A percentile compares a stretch with the other conserved stretches of the same genome.
These are phyloP conservation scores for Theristus sp. DNA, from an alignment of 2,888 invertebrate species.

Conservation along the genomic window DNA sequence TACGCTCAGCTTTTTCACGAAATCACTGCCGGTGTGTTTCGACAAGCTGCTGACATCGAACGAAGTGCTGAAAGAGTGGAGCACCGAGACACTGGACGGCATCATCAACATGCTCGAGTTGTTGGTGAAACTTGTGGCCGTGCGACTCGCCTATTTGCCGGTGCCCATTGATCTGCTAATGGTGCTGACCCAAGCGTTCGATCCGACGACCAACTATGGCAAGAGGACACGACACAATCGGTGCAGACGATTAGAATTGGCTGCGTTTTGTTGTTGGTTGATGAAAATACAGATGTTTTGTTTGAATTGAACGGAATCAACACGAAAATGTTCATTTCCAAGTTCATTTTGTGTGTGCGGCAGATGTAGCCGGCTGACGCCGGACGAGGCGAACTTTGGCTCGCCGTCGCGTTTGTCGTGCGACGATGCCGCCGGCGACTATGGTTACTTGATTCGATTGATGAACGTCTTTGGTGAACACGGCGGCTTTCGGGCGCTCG, in stretches of 20 bases:
- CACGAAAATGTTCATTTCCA: too few species aligned
- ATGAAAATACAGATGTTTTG: background rate
- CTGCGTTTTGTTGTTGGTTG: too few species aligned
- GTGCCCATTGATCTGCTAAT: slow-evolving; percentile 30
- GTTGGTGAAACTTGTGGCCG: slow-evolving; percentile 33
- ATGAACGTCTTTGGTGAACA: slow-evolving; percentile 35
- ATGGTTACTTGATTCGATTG: slow-evolving; percentile 35
- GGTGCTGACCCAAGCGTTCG: slow-evolving; percentile 31
- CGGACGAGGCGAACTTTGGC: background rate
- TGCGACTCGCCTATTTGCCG: slow-evolving; percentile 30
- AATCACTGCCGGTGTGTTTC: slow-evolving; percentile 36
- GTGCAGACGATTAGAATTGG: too few species aligned
- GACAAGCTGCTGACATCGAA: slow-evolving; percentile 29
- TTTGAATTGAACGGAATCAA: too few species aligned
- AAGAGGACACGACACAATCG: slow-evolving; percentile 30
- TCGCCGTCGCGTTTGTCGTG: background rate
- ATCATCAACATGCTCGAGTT: slow-evolving; percentile 35
- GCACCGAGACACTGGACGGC: slow-evolving; percentile 35
- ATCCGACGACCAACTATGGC: slow-evolving; percentile 35
- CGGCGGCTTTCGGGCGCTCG: slow-evolving; percentile 26
- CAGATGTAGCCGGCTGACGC: background rate
- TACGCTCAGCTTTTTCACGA: slow-evolving; percentile 29
- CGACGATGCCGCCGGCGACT: slow-evolving; percentile 6
- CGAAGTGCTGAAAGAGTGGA: slow-evolving; percentile 24
- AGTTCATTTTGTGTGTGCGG: background rate